Percentiles rank a stretch among this genome's conserved stretches.
Conservation (phyloP, 2,797 vertebrate genomes). For the Bovichtus diacanthus region DNA sequence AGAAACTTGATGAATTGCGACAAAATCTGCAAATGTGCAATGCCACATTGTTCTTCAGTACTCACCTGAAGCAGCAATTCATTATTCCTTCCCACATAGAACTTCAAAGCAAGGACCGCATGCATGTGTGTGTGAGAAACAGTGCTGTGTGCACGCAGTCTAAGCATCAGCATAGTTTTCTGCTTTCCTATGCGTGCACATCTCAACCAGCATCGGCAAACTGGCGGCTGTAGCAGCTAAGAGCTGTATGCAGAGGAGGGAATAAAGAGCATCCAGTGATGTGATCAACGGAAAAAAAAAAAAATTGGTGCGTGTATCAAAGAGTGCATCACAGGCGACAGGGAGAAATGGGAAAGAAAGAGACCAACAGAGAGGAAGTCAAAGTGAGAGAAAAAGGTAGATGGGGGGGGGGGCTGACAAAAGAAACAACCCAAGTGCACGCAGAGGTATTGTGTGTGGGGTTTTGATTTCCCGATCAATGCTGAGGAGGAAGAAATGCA, state of each 20-base stretch:
- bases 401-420: conserved; percentile 6
- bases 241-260: conserved; percentile 73
- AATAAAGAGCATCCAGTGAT: conserved; percentile 72
- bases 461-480: conserved; percentile 66
- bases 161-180: conserved; percentile 50
- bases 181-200: conserved; percentile 55
- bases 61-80: conserved; percentile 82
- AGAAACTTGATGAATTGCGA: conserved; percentile 14
- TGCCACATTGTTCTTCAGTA: conserved; percentile 27
- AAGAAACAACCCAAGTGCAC: conserved; percentile 28
- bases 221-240: conserved; percentile 68
- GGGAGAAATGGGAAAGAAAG: conserved; percentile 50
- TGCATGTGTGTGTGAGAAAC: conserved; percentile 27
- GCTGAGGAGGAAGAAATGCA: conserved; percentile 71
- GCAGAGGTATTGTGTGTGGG: conserved; percentile 56
- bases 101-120: conserved; percentile 47
- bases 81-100: conserved; percentile 65
- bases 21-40: conserved; percentile 2
- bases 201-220: conserved; percentile 65
- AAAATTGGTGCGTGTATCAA: conserved; percentile 49
- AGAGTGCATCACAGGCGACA: conserved; percentile 63
- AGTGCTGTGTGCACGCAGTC: conserved; percentile 22
- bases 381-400: conserved; percentile 30
- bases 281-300: conserved; percentile 50
- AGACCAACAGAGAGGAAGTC: conserved; percentile 54